Percentiles rank a stretch among this genome's conserved stretches.
Conservation (phyloP, 2,113 vertebrate species). For the mouse (Mus musculus) region GRCm39 chr9:118338001-118338500, state of each 20-base stretch:
- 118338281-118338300: not conserved
- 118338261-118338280: not conserved
- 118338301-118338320: not conserved
- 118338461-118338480: not conserved
- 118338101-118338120: constrained; percentile 24
- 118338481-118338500: not conserved
- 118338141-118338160: not conserved
- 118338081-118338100: not conserved
- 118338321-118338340: not conserved
- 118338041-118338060: not conserved
- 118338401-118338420: not conserved
- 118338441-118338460: not conserved
- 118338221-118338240: not conserved
- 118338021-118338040: not conserved
- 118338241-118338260: not conserved
- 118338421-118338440: not conserved
- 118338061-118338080: not conserved
- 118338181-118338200: not conserved
- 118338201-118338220: not conserved
- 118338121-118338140: not conserved
- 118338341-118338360: not conserved
- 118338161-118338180: not conserved
- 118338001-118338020: not conserved
- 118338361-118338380: not conserved
- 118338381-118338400: not conserved